phyloP scores from a whole-genome alignment of 2,113 vertebrate genomes.

The Antechinus stuartii region DNA sequence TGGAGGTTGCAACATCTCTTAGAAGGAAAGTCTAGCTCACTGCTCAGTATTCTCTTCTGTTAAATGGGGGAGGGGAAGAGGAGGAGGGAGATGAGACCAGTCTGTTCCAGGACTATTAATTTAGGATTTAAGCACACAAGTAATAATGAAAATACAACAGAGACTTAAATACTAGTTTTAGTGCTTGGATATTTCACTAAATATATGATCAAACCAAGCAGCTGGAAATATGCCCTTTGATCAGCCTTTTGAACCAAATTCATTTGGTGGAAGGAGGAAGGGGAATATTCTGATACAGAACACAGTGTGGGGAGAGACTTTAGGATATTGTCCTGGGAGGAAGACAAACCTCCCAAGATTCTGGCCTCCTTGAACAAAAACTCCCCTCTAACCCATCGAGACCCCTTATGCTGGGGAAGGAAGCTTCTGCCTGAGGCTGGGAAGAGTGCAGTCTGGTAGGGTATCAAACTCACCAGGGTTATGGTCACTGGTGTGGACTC shows the following conservation, averaged over 20 bases:
- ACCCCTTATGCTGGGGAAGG: not conserved
- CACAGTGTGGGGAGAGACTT: not conserved
- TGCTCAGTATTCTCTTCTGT: not conserved
- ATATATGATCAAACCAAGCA: not conserved
- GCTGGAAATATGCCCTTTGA: not conserved
- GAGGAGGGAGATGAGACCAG: not conserved
- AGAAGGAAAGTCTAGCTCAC: not conserved
- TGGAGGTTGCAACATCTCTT: not conserved
- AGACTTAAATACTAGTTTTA: not conserved
- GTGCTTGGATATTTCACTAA: not conserved
- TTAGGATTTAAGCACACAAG: not conserved
- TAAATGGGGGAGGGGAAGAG: not conserved
- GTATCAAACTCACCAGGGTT: not conserved
- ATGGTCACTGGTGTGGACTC: not conserved
- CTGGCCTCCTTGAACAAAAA: not conserved
- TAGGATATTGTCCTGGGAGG: not conserved
- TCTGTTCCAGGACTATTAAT: not conserved
- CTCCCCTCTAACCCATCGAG: too few species aligned
- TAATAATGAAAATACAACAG: not conserved
- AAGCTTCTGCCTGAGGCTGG: too few species aligned
- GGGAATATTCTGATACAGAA: not conserved
- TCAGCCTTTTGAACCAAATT: not conserved
- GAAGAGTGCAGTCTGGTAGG: not conserved
- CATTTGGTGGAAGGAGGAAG: not conserved
- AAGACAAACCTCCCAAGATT: not conserved